phyloP scores from a whole-genome alignment of 2,797 vertebrate species.

The Acanthopagrus latus region DNA sequence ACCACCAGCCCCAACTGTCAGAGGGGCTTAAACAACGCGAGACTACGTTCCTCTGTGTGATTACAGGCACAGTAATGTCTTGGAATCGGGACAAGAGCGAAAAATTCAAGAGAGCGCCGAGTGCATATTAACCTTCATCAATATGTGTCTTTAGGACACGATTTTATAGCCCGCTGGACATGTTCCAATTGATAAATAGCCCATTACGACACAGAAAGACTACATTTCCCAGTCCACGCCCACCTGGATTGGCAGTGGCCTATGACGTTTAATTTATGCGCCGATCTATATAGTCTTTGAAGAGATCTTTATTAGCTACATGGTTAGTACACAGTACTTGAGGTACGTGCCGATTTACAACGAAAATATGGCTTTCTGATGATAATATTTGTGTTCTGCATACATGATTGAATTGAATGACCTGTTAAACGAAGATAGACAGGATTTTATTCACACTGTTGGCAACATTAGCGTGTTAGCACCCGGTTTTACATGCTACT shows the following conservation, averaged over 20 bases:
- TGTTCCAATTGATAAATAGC: neutral
- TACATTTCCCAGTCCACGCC: constrained; percentile 69
- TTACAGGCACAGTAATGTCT: neutral
- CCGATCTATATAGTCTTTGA: constrained; percentile 41
- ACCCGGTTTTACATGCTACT: constrained; percentile 45
- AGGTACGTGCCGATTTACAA: constrained; percentile 70
- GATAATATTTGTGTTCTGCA: neutral
- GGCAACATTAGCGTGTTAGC: constrained; percentile 58
- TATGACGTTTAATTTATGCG: constrained; percentile 70
- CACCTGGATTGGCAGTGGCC: neutral
- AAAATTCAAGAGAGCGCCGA: neutral
- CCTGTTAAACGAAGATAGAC: neutral
- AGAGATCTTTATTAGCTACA: constrained; percentile 60
- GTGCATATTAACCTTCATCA: fast-evolving
- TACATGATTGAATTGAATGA: neutral
- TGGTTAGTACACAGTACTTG: constrained; percentile 61
- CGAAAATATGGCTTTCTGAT: neutral
- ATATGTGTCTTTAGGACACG: neutral
- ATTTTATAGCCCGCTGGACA: fast-evolving
- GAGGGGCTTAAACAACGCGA: constrained; percentile 65
- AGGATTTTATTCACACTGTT: constrained; percentile 15
- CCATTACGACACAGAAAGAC: constrained; percentile 24
- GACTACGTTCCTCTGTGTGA: constrained; percentile 30
- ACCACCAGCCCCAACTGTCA: constrained; percentile 60
- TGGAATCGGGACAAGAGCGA: neutral